These are phyloP conservation scores for Sebastes schlegelii DNA, from an alignment of 2,113 vertebrate species.

Conservation along the genomic window DNA sequence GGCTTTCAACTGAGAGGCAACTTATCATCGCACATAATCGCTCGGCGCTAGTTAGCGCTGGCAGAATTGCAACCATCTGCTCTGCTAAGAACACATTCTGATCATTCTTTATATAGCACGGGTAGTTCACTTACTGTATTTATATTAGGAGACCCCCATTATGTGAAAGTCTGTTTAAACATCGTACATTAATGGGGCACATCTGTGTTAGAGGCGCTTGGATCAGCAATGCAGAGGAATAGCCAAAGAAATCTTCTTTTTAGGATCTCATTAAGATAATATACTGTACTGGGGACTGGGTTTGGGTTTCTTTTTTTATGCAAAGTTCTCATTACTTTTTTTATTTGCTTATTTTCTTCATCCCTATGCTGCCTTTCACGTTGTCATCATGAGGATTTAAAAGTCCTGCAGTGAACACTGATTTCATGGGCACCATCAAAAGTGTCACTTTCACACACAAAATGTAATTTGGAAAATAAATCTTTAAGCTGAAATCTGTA, in stretches of 20 bases:
- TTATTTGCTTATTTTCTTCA: background rate
- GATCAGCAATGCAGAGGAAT: conserved; percentile 7
- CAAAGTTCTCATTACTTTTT: background rate
- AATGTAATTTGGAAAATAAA: background rate
- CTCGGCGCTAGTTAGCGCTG: conserved; percentile 68
- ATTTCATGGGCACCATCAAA: background rate
- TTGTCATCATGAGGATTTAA: background rate
- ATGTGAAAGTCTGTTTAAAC: conserved; percentile 53
- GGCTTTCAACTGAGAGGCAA: conserved; percentile 74
- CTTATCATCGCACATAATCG: conserved; percentile 80
- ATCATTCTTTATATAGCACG: conserved; percentile 68
- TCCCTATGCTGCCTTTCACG: background rate
- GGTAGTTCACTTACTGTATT: conserved; percentile 56
- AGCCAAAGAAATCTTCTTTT: background rate
- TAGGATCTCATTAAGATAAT: background rate
- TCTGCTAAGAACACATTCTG: conserved; percentile 66
- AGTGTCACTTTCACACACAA: background rate
- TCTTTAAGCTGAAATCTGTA: background rate
- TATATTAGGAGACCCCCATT: conserved; percentile 50
- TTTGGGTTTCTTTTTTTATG: background rate
- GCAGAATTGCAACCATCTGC: conserved; percentile 81
- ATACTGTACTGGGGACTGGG: background rate
- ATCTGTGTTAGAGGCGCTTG: conserved; percentile 38
- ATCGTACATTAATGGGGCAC: conserved; percentile 36
- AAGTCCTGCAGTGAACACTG: background rate